Evolutionary conservation across 2,888 invertebrate genomes (phyloP).

Genomic region (Acronicta aceris): DNA sequence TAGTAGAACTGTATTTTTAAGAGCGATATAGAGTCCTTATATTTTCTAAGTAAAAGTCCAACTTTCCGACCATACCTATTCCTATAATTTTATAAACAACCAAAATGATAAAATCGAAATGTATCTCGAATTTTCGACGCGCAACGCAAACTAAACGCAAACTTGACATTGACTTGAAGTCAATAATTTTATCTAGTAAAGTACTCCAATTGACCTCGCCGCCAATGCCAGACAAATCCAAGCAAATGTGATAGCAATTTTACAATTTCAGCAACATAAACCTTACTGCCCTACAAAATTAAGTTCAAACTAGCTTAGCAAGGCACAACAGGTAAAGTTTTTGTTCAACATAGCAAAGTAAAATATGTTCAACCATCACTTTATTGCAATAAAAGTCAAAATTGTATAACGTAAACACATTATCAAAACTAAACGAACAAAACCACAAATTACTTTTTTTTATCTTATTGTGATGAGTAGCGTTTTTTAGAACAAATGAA

Average conservation of each 20-base stretch:
- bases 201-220: constrained; percentile 43
- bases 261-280: constrained; percentile 3
- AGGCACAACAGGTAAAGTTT: neutral
- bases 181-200: constrained; percentile 45
- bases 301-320: constrained; percentile 4
- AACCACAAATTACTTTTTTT: neutral
- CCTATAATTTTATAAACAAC: no score
- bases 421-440: constrained; percentile 2
- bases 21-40: no score
- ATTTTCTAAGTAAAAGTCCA: no score
- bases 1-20: no score
- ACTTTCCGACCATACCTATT: no score
- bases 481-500: neutral
- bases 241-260: constrained; percentile 23
- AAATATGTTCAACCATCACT: constrained; percentile 3
- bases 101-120: no score
- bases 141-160: constrained; percentile 29
- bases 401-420: constrained; percentile 12
- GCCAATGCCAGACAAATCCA: constrained; percentile 53
- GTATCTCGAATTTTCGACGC: neutral
- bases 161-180: constrained; percentile 56
- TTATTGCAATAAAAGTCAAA: constrained; percentile 17
- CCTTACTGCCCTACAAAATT: fast-evolving
- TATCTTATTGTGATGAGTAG: neutral
- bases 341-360: neutral